Base-by-base conservation (phyloP, 1,140 invertebrate genomes). In the Dendroctonus ponderosae region DNA sequence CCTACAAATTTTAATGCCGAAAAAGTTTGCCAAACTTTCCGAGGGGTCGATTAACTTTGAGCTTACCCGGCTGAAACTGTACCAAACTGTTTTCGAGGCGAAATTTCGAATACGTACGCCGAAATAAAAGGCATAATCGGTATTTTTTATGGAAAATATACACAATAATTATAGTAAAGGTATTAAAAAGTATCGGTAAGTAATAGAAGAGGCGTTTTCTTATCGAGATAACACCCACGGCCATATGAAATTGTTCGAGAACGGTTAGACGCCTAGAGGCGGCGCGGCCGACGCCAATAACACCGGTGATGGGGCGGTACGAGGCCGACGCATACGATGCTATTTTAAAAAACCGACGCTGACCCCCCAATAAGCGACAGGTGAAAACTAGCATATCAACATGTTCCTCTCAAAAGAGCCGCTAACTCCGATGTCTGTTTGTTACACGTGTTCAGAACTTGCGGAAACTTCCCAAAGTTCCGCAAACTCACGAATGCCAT, bases 11-110 rank as follows among this genome's bases (percentile, higher is more conserved):
- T 76, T 74, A 75, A 76, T 75, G 75, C 71, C 72, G 74, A 77
- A 77, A 77, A 77, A 76, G 74, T 77, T 76, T 74, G 64, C 62
- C 67, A 75, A 77, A 74, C 73, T 77, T 76, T 76, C 67, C 73
- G 76, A 77, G 76, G 76, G 76, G 76, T 77, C 74, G 76, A 77
- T 77, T 77, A 77, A 77, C 74, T 76, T 74, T 68, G 71, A 72
- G 73, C 67, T 69, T 73, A 74, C 71, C 74, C 68, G 69, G 66
- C 75, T 71, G 72, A 76, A 76, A 75, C 66, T 76, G 75, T 74
- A 74, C 74, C 72, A 71, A 74, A 74, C 74, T 71, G 71, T 73
- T 76, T 72, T 59, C 64, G 59, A 68, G 69, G 51, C 53, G 54
- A 68, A 68, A 64, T 49, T 58, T 59, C 65, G 65, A 48, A 49